These are phyloP conservation scores for Lordiphosa fenestrarum DNA, from an alignment of 2,888 invertebrate genomes.

Conservation along the genomic window DNA sequence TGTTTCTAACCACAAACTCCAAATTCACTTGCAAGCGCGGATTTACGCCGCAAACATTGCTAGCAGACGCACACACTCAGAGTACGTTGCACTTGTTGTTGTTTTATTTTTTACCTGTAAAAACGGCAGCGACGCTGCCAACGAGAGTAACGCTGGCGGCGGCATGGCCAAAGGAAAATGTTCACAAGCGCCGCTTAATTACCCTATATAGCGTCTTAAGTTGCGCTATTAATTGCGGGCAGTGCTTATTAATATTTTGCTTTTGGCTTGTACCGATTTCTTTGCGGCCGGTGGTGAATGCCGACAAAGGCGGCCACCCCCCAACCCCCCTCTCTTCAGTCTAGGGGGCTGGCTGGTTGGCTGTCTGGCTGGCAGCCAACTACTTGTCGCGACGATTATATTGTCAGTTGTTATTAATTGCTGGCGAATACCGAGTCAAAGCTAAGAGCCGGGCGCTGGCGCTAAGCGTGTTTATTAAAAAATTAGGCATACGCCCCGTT, in stretches of 20 bases:
- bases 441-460: conserved; percentile 46
- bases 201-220: conserved; percentile 76
- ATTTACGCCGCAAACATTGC: conserved; percentile 65
- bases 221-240: conserved; percentile 76
- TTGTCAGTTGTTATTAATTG: conserved; percentile 79
- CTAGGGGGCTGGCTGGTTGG: conserved; percentile 49
- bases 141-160: conserved; percentile 34
- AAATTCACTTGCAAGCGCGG: conserved; percentile 69
- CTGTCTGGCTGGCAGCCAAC: conserved; percentile 66
- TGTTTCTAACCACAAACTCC: conserved; percentile 24
- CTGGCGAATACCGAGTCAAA: conserved; percentile 60
- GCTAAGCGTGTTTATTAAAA: conserved; percentile 52
- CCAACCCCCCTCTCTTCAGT: conserved; percentile 26
- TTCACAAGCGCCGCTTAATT: conserved; percentile 74
- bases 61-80: conserved; percentile 20
- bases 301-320: conserved; percentile 61
- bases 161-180: conserved; percentile 69
- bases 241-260: conserved; percentile 73
- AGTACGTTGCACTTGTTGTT: conserved; percentile 70
- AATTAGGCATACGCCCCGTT: conserved; percentile 68
- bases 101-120: conserved; percentile 65
- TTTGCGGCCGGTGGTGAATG: conserved; percentile 37
- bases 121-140: conserved; percentile 25
- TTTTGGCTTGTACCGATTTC: conserved; percentile 46
- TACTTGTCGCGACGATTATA: conserved; percentile 77